Base-by-base conservation (phyloP, 2,113 vertebrate species). In the Pseudopodoces humilis region DNA sequence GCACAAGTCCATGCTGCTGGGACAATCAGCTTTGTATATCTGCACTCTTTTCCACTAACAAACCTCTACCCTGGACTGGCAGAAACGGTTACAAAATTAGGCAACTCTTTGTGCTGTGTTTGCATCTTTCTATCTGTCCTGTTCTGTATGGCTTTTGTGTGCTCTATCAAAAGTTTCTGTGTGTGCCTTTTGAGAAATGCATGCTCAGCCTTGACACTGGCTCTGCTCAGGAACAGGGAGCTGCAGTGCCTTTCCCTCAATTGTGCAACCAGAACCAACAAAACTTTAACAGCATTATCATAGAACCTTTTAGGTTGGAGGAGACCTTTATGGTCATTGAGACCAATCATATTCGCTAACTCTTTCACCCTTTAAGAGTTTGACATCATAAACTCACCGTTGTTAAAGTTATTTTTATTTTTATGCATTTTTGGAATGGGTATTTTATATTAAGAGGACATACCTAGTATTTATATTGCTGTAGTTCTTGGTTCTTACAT, bases 191-290 rank as follows among this genome's bases (percentile, higher is more conserved):
- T 31, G 14, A 3, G 18, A 33, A 71, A 71, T 9, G 6, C 7
- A 30, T 9, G 5, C 6, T 69, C 19, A 56, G 12, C 9, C 27
- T 60, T 22, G 8, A 22, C 49, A 10, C 16, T 55, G 44, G 11
- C 25, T 78, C 47, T 13, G 24, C 33, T 43, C 9, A 19, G 47
- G 14, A 92, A 27, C 10, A 58, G 13, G 52, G 7, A 44, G 1
- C 2, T 83, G 41, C 30, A 33, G 8, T 0, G 6, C 10, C 16
- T 24, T 60, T 30, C 13, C 27, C 19, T 83, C 5, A 0, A 8
- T 9, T 0, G 0, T 89, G 18, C 21, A 56, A 35, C 15, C 15
- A 43, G 27, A 55, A 59, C 46, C 1, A 2, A 9, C 11, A 59
- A 75, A 67, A 67, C 2, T 19, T 52, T n/a, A 62, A 25, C 4